Evolutionary conservation across 2,113 vertebrate genomes (phyloP).

Genomic region (Pantherophis guttatus): DNA sequence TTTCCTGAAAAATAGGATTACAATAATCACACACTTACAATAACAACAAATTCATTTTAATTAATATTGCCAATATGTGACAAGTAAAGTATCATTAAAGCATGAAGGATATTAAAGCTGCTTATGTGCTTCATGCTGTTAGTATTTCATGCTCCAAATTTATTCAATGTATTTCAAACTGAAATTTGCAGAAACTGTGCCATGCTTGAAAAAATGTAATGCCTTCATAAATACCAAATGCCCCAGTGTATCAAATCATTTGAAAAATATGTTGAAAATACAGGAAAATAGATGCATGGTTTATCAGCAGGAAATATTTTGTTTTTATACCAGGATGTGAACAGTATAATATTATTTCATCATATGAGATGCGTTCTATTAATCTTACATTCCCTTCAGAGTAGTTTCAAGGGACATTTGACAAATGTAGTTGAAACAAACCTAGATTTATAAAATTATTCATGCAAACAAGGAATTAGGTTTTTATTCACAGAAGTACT

Average conservation of each 20-base stretch:
- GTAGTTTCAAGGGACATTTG: not conserved
- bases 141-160: not conserved
- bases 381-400: not conserved
- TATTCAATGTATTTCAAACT: not conserved
- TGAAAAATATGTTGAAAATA: not conserved
- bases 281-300: not conserved
- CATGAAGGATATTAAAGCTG: not conserved
- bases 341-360: not conserved
- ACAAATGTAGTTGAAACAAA: not conserved
- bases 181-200: not conserved
- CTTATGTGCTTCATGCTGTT: not conserved
- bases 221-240: not conserved
- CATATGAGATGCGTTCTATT: not conserved
- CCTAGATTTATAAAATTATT: not conserved
- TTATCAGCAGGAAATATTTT: not conserved
- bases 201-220: not conserved
- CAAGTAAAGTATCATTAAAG: conserved; percentile 2
- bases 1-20: not conserved
- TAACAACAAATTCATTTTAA: not conserved
- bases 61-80: not conserved
- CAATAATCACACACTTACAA: not conserved
- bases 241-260: not conserved
- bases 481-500: not conserved
- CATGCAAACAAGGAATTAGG: not conserved
- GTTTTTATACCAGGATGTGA: not conserved